Evolutionary conservation across 1,140 invertebrate genomes (phyloP).

Genomic region (Eueides isabella): DNA sequence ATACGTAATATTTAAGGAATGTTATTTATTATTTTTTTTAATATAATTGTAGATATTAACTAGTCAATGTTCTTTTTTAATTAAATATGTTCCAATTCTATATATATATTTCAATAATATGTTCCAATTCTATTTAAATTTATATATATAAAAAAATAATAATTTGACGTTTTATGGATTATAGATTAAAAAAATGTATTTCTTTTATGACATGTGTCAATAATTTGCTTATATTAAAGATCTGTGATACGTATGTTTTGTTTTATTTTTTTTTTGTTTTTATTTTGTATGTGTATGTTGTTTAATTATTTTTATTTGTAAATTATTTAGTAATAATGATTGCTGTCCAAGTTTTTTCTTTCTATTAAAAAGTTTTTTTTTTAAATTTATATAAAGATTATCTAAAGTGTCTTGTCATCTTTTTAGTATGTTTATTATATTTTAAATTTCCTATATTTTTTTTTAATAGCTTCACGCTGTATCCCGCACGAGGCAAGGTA

Average conservation of each 20-base stretch:
- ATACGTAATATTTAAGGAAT: not conserved
- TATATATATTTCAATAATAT: not conserved
- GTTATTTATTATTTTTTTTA: not conserved
- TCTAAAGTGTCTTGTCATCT: no score
- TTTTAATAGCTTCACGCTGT: no score
- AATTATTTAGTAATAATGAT: not conserved
- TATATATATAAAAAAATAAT: not conserved
- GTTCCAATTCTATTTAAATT: not conserved
- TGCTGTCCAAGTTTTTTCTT: slow-evolving; percentile 7
- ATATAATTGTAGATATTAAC: slow-evolving; percentile 2
- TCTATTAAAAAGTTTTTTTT: not conserved
- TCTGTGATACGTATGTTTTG: slow-evolving; percentile 22
- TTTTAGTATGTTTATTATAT: no score
- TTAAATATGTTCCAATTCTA: not conserved
- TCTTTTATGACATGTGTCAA: not conserved
- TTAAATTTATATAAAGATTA: not conserved
- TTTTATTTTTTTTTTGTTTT: slow-evolving; percentile 2
- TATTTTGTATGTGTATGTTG: not conserved
- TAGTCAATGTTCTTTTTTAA: not conserved
- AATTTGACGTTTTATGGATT: not conserved
- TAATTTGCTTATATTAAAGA: slow-evolving; percentile 15
- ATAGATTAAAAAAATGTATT: not conserved
- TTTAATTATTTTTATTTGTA: no score
- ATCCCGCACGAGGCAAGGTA: no score
- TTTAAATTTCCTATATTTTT: no score